phyloP scores from a whole-genome alignment of 2,888 invertebrate genomes.

The Coremacera marginata region DNA sequence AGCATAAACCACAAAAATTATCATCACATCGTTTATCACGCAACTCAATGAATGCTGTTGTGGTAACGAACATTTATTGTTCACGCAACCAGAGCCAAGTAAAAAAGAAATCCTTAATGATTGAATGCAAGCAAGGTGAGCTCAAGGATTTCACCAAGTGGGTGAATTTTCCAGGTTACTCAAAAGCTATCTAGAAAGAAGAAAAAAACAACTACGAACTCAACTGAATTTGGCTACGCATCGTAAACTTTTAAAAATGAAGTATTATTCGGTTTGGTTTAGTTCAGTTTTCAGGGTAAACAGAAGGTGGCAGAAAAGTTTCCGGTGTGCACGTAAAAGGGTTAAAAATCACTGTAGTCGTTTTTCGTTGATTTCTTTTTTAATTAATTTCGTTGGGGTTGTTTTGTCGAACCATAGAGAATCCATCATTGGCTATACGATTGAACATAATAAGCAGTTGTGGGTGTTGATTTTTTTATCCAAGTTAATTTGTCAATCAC shows the following conservation, averaged over 20 bases:
- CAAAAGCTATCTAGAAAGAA: not conserved
- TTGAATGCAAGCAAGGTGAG: conserved; percentile 14
- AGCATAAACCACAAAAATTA: conserved; percentile 42
- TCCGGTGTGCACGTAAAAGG: not conserved
- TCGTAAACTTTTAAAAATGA: conserved; percentile 43
- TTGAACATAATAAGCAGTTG: conserved; percentile 21
- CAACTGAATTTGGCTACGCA: conserved; percentile 40
- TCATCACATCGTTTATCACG: conserved; percentile 57
- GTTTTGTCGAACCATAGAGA: conserved; percentile 24
- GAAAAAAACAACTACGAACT: conserved; percentile 7
- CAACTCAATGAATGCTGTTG: conserved; percentile 30
- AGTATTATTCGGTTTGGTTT: not conserved
- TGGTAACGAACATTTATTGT: conserved; percentile 46
- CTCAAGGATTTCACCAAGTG: not conserved
- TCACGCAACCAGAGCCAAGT: conserved; percentile 40
- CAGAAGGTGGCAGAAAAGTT: not conserved
- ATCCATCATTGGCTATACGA: conserved; percentile 13
- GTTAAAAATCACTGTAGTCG: not conserved
- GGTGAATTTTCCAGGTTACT: not conserved
- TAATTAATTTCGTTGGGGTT: conserved; percentile 55
- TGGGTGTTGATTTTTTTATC: conserved; percentile 58
- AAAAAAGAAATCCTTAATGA: not conserved
- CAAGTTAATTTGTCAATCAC: conserved; percentile 59
- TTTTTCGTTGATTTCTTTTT: conserved; percentile 44
- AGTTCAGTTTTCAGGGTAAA: not conserved